phyloP scores from a whole-genome alignment of 2,113 vertebrate genomes.

The Elephantulus edwardii region DNA sequence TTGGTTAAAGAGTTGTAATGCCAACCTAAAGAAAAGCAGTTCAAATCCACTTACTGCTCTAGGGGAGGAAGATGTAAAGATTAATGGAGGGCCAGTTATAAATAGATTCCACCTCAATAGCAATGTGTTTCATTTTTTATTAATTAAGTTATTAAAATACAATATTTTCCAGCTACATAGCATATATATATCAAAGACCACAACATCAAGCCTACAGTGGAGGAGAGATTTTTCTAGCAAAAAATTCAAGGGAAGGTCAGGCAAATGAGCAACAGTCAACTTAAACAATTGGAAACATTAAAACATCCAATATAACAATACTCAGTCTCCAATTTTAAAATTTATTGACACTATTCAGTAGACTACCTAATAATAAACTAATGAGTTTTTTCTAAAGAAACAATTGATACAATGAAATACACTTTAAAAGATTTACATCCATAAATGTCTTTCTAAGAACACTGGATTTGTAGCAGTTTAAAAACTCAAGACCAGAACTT shows the following conservation, averaged over 20 bases:
- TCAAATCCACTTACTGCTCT: too few species aligned
- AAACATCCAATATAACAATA: conserved; percentile 62
- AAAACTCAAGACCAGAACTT: conserved; percentile 38
- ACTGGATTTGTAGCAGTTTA: not conserved
- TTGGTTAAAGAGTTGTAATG: too few species aligned
- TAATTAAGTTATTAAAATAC: conserved; percentile 34
- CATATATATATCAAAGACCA: not conserved
- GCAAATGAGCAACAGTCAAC: conserved; percentile 46
- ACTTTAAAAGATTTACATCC: conserved; percentile 59
- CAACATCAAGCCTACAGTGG: not conserved
- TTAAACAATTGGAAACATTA: conserved; percentile 40
- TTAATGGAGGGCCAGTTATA: too few species aligned
- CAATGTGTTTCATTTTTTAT: too few species aligned
- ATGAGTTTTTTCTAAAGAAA: conserved; percentile 57
- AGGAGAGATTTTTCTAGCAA: not conserved
- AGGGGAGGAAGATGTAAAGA: too few species aligned
- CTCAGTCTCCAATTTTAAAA: conserved; percentile 41
- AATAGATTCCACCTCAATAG: too few species aligned
- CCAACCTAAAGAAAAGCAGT: too few species aligned
- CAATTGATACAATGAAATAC: conserved; percentile 41
- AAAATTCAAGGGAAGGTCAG: conserved; percentile 65
- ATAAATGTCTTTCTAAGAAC: conserved; percentile 47
- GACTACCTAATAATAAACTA: conserved; percentile 59
- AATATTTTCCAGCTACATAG: conserved; percentile 30
- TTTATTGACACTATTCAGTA: conserved; percentile 63